Base-by-base conservation (phyloP, 2,888 invertebrate species). In the Camptogramma bilineatum region DNA sequence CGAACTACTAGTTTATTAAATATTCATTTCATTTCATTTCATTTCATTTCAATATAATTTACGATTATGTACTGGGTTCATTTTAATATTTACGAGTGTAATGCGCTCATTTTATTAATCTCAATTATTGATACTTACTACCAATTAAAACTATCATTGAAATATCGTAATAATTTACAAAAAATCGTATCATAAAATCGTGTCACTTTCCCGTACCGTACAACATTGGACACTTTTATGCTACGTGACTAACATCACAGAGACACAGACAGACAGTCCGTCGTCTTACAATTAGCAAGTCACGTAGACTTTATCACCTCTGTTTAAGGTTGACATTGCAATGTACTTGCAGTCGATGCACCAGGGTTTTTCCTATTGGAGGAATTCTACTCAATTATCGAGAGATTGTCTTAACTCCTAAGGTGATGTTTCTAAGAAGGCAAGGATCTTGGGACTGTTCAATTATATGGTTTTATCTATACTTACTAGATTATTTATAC, bases 201-300 rank as follows among this genome's bases (percentile, higher is more conserved):
- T 10, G 10, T 28, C 21, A 10, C 31, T 24, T 53, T 53, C 1
- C 28, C 55, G 62, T 60, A 47, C 24, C 17, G 31, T 48, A 8
- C 9, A 21, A 31, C 52, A 61, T 53, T 65, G 65, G 9, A 53
- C 31, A 61, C 57, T 53, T 65, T 58, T 61, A 39, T 34, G 28
- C 61, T 65, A 65, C 65, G 65, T 65, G 65, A 65, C 65, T 21
- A 21, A 7, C 9, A 13, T 28, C 65, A 65, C 61, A 65, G 53
- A 61, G 52, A 52, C 60, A 42, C 55, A 56, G 61, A 61, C 62
- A 50, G 7, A 9, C 17, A n/a, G 64, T n/a, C n/a, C n/a, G n/a
- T 42, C 61, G 63, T n/a, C 57, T 10, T 28, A 18, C 44, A 60
- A 48, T 56, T 64, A 56, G 19, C 50, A n/a, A n/a, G 46, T 50